phyloP scores from a whole-genome alignment of 2,888 invertebrate genomes.

The Polymixis flavicincta region DNA sequence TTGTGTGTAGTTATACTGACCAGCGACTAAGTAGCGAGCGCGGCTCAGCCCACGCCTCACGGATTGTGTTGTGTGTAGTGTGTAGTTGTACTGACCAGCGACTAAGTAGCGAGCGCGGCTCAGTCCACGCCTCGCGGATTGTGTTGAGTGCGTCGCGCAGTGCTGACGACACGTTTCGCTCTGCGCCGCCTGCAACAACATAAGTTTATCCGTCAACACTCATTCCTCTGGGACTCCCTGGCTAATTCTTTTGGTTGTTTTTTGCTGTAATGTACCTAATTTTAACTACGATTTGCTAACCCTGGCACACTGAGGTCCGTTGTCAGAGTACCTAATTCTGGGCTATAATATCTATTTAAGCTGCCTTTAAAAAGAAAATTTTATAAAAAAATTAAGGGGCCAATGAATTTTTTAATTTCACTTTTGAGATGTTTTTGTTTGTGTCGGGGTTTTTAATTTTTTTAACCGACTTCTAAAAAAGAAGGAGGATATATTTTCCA shows the following conservation, averaged over 20 bases:
- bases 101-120: slow-evolving; percentile 71
- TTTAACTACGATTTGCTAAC: background rate
- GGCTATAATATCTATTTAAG: background rate
- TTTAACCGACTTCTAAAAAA: too few species aligned
- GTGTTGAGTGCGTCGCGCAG: slow-evolving; percentile 78
- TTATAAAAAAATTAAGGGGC: too few species aligned
- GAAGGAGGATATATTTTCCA: too few species aligned
- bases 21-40: slow-evolving; percentile 62
- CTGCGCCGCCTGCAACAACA: slow-evolving; percentile 63
- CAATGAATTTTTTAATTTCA: too few species aligned
- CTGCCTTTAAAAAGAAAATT: too few species aligned
- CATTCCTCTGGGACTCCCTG: background rate
- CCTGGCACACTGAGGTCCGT: background rate
- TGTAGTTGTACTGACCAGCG: slow-evolving; percentile 57
- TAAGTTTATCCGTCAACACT: background rate
- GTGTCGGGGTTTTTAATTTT: too few species aligned
- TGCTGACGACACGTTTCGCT: slow-evolving; percentile 73
- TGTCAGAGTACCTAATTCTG: background rate
- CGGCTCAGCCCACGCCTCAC: slow-evolving; percentile 80
- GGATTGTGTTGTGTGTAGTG: slow-evolving; percentile 71
- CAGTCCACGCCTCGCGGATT: slow-evolving; percentile 79
- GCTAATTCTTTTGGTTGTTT: background rate
- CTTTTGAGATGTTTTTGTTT: too few species aligned
- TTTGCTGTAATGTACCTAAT: too few species aligned
- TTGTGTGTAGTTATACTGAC: slow-evolving; percentile 56